Conservation (phyloP, 1,140 invertebrate genomes). For the Caenorhabditis elegans region WBcel235 BX284605.5:6538501-6539000, state of each 20-base stretch:
- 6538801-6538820: background rate
- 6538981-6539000: too few species aligned
- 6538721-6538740: background rate
- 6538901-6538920: too few species aligned
- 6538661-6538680: background rate
- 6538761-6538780: too few species aligned
- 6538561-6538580: slow-evolving; percentile 21
- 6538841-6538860: background rate
- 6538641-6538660: slow-evolving; percentile 5
- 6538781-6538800: background rate
- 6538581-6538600: too few species aligned
- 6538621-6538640: background rate
- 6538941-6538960: too few species aligned
- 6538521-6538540: too few species aligned
- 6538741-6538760: background rate
- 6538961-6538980: too few species aligned
- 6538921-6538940: background rate
- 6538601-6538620: background rate
- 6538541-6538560: slow-evolving; percentile 10
- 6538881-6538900: background rate
- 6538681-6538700: background rate
- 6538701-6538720: slow-evolving; percentile 25
- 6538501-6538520: background rate
- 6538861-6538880: background rate
- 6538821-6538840: background rate